Base-by-base conservation (phyloP, 2,888 invertebrate species). In the Anagyrus pseudococci region DNA sequence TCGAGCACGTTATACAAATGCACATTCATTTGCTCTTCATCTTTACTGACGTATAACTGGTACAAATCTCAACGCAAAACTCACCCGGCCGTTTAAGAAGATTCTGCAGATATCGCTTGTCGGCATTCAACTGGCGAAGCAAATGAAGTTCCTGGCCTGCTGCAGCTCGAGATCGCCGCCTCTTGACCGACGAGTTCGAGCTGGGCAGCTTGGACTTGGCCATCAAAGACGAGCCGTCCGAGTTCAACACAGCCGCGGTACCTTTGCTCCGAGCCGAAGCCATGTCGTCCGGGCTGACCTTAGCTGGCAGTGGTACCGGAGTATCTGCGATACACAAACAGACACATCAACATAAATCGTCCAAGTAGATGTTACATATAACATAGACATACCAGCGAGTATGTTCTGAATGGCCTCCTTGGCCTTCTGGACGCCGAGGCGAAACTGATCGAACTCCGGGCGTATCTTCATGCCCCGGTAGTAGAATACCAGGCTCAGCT, bases 401-500 rank as follows among this genome's bases (percentile, higher is more conserved):
- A 95, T 92, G 77, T 94, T 95, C 79, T 94, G 91, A 69, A 97
- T 96, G 8, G 96, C 96, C 78, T 96, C 94, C 83, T 94, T 93
- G 0, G 93, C 92, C 79, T 97, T 96, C 75, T 95, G 94, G 0
- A 96, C 92, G 7, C 94, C 93, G 37, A 91, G 84, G 63, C 90
- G 85, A 74, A 89, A 89, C 59, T 87, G 87, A 70, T 89, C 90
- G 62, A 93, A 84, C 73, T 97, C 96, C 0, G 95, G 94, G 3
- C 96, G 85, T 23, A 92, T 87, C 40, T 91, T 87, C 68, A 93
- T 83, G 0, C 96, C 97, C 23, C 95, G 86, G 78, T 96, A 94
- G 76, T 93, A 96, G 76, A 90, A 94, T 76, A 97, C 93, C 25
- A 97, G 85, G 71, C 96, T 94, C 79, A 94, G 89, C 79, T 97